Percentiles rank a stretch among this genome's conserved stretches.
Conservation (phyloP, 2,797 vertebrate genomes). For the Cygnus olor region DNA sequence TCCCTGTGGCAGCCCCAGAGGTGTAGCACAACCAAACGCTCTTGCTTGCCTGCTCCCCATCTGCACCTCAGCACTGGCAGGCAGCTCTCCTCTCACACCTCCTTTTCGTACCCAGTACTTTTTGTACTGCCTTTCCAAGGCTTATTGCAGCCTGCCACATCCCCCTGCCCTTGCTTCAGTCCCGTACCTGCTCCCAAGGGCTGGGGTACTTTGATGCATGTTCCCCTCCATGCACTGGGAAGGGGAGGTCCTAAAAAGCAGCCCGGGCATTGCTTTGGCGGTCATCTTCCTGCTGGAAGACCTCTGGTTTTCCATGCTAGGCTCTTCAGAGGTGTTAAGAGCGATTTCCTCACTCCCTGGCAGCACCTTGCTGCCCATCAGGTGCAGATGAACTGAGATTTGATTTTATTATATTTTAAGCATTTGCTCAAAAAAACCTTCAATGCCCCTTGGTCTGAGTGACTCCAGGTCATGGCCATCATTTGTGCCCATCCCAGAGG, state of each 20-base stretch:
- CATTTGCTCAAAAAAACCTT: not conserved
- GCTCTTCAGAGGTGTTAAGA: not conserved
- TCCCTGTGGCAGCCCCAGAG: not conserved
- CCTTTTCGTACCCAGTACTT: not conserved
- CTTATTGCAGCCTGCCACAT: not conserved
- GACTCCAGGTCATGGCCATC: not conserved
- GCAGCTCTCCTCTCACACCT: not conserved
- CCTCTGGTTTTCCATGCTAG: not conserved
- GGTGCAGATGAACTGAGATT: not conserved
- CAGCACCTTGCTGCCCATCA: not conserved
- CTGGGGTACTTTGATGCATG: not conserved
- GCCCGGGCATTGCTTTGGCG: not conserved
- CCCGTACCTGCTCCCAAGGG: not conserved
- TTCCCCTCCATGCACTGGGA: not conserved
- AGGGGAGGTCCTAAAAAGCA: not conserved
- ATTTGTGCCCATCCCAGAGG: not conserved
- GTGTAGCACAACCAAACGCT: not conserved
- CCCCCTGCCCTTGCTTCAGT: not conserved
- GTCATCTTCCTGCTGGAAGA: not conserved
- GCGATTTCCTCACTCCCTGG: not conserved
- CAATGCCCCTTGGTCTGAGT: not conserved
- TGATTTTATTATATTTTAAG: not conserved
- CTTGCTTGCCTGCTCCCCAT: not conserved
- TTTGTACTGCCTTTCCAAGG: not conserved
- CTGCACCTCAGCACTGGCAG: not conserved